Percentiles rank a stretch among this genome's conserved stretches.
Conservation (phyloP, 2,888 invertebrate genomes). For the Diarsia brunnea region DNA sequence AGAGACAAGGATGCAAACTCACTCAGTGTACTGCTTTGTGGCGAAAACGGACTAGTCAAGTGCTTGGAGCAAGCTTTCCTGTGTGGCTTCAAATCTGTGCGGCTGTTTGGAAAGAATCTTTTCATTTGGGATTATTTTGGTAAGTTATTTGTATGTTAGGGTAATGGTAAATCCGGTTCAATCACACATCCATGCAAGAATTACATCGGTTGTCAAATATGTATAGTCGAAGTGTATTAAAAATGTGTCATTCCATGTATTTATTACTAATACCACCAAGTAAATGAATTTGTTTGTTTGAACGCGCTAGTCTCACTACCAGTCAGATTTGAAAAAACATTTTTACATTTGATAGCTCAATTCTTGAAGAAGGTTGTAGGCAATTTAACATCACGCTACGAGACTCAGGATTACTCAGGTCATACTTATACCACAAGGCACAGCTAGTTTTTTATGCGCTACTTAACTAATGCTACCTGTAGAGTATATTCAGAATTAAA, state of each 20-base stretch:
- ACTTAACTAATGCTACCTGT: too few species aligned
- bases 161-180: background rate
- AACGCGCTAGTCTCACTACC: background rate
- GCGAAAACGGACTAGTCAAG: conserved; percentile 98
- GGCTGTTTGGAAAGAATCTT: conserved; percentile 97
- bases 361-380: background rate
- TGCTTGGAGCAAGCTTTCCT: conserved; percentile 98
- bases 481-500: too few species aligned
- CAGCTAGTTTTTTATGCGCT: background rate
- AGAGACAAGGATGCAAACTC: conserved; percentile 95
- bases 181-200: background rate
- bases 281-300: background rate
- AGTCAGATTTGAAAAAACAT: background rate
- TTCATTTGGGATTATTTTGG: conserved; percentile 99
- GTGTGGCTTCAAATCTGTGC: conserved; percentile 98
- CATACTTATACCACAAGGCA: background rate
- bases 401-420: background rate
- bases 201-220: background rate
- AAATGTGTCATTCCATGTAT: background rate
- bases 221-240: background rate
- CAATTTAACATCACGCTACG: background rate
- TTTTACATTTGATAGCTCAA: background rate
- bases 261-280: background rate
- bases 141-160: conserved; percentile 82
- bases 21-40: conserved; percentile 97